Base-by-base conservation (phyloP, 2,113 vertebrate species). In the Aptenodytes patagonicus region DNA sequence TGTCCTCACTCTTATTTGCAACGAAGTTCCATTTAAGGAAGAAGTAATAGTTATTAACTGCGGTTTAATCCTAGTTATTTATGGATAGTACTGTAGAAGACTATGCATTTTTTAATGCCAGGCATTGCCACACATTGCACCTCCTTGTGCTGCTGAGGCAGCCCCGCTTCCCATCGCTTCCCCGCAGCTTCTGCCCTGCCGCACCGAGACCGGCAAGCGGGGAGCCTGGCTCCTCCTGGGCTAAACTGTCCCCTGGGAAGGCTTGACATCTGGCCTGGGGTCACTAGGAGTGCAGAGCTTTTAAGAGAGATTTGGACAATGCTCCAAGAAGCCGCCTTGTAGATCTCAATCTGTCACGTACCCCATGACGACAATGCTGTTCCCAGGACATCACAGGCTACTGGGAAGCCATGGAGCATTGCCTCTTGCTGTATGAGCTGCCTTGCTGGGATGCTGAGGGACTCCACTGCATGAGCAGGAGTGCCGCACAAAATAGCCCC, bases 121-220 rank as follows among this genome's bases (percentile, higher is more conserved):
- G 54, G 38, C 11, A 20, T 11, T 40, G 29, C 47, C 40, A 8
- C 19, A 13, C 7, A 2, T 25, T 26, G 13, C 19, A 44, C 17
- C 55, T 44, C 36, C 17, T n/a, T 11, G n/a, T 76, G 62, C 73
- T 52, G 10, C 11, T 2, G 11, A 8, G 42, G 42, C 29, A 61
- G 42, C 55, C 19, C 19, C 4, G 8, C 66, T 61, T 25, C 32
- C 54, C 34, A 20, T 10, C 5, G 2, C 26, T 38, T 54, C 34
- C 24, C 42, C 0, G 1, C 24, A 11, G 58, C 58, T 47, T 29
- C 57, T 13, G 55, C 6, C 28, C 38, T 2, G 4, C 20, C 6
- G 2, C 25, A 13, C 5, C 3, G 2, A 26, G 69, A 8, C 8
- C 2, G 22, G 58, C 4, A 8, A 36, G 51, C 14, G 1, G 13